phyloP scores from a whole-genome alignment of 35 echinoderm and acorn worm genomes.

The Lytechinus pictus region DNA sequence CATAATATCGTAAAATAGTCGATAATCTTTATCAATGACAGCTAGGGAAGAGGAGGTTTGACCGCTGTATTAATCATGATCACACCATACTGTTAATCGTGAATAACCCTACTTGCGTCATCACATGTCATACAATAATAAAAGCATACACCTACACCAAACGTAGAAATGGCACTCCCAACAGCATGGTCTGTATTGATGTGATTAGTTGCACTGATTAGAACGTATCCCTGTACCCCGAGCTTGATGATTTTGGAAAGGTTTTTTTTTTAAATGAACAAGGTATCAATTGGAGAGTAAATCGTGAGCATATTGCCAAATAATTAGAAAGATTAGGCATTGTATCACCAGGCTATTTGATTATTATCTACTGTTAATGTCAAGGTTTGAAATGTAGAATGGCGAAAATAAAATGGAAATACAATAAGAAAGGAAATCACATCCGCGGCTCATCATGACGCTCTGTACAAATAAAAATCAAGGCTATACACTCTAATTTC shows the following conservation, averaged over 20 bases:
- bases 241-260: neutral
- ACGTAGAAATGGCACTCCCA: neutral
- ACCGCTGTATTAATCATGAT: neutral
- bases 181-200: neutral
- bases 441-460: neutral
- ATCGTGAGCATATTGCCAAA: neutral
- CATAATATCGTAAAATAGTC: neutral
- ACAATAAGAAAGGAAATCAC: neutral
- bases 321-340: conserved; percentile 6
- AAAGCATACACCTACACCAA: neutral
- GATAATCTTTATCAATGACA: neutral
- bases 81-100: neutral
- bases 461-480: neutral
- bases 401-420: neutral
- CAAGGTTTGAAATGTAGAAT: neutral
- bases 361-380: neutral
- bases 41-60: neutral
- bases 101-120: neutral
- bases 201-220: neutral
- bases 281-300: neutral
- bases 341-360: conserved; percentile 1
- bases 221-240: neutral
- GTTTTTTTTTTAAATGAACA: neutral
- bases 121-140: neutral
- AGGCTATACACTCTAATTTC: neutral